Percentiles rank a stretch among this genome's conserved stretches.
These are phyloP conservation scores for Drosophila diplacantha DNA, from an alignment of 2,888 invertebrate genomes.

Conservation along the genomic window DNA sequence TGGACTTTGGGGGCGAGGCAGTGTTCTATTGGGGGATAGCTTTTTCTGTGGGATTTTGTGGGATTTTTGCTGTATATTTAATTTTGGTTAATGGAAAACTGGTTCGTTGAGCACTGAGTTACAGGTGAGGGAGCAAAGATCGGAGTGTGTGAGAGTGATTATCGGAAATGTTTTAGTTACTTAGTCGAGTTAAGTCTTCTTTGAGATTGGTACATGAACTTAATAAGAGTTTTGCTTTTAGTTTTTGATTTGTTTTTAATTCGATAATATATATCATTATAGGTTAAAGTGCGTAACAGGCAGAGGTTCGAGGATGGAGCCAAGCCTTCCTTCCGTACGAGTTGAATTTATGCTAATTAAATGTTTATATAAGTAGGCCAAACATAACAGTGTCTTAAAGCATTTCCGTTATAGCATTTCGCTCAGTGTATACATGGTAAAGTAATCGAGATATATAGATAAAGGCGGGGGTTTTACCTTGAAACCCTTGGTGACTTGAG, in stretches of 20 bases:
- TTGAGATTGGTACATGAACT: conserved; percentile 46
- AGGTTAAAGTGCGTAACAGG: conserved; percentile 31
- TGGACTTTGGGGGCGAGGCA: conserved; percentile 27
- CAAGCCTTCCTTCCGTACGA: conserved; percentile 19
- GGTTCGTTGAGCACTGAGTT: conserved; percentile 31
- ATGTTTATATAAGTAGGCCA: conserved; percentile 64
- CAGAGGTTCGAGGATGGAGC: conserved; percentile 11
- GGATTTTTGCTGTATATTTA: conserved; percentile 8
- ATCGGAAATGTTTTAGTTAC: conserved; percentile 19
- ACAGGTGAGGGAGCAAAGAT: conserved; percentile 27
- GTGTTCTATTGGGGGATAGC: conserved; percentile 42
- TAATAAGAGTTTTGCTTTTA: conserved; percentile 29
- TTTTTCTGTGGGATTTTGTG: neutral
- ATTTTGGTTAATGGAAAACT: conserved; percentile 36
- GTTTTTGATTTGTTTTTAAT: conserved; percentile 21
- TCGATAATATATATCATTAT: conserved; percentile 24
- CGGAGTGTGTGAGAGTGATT: neutral
- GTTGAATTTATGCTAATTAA: conserved; percentile 60
- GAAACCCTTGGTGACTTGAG: neutral
- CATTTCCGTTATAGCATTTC: conserved; percentile 64
- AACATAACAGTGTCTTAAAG: conserved; percentile 70
- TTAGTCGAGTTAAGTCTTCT: conserved; percentile 56
- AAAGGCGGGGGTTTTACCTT: neutral
- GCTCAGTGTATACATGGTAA: conserved; percentile 66
- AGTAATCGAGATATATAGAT: conserved; percentile 47